A percentile compares a stretch with the other conserved stretches of the same genome.
Conservation (phyloP, 2,113 vertebrate species). For the Pseudorectes ferrugineus region DNA sequence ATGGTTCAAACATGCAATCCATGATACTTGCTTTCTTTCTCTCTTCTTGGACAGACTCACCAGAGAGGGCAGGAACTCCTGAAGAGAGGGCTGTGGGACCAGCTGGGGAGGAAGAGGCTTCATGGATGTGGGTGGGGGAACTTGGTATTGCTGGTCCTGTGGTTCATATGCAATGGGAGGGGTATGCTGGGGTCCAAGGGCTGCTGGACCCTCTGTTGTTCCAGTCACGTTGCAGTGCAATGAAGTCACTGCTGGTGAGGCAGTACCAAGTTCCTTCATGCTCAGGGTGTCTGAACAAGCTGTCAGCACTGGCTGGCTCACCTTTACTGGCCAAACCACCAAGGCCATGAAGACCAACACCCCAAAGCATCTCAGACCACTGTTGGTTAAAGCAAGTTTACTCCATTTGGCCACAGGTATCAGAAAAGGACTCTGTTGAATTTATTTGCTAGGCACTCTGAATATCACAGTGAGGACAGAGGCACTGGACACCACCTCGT, state of each 20-base stretch:
- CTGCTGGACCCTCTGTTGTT: not conserved
- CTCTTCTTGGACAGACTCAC: not conserved
- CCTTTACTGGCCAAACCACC: not conserved
- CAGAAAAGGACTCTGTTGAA: not conserved
- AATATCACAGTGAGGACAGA: constrained; percentile 47
- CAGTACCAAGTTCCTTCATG: not conserved
- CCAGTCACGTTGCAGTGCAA: not conserved
- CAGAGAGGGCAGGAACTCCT: not conserved
- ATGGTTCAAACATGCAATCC: not conserved
- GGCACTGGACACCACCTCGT: not conserved
- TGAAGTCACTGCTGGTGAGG: not conserved
- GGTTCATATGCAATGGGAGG: not conserved
- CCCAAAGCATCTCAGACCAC: not conserved
- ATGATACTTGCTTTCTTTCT: not conserved
- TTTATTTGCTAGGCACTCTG: constrained; percentile 35
- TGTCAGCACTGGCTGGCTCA: not conserved
- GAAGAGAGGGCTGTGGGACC: not conserved
- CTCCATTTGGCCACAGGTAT: not conserved
- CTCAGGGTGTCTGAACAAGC: not conserved
- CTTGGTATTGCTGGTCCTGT: not conserved
- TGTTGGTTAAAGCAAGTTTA: not conserved
- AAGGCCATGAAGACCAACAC: not conserved
- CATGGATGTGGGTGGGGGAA: not conserved
- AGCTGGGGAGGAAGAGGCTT: not conserved
- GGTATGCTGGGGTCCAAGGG: not conserved